These are phyloP conservation scores for Mionectes macconnelli DNA, from an alignment of 2,113 vertebrate species.

Conservation along the genomic window DNA sequence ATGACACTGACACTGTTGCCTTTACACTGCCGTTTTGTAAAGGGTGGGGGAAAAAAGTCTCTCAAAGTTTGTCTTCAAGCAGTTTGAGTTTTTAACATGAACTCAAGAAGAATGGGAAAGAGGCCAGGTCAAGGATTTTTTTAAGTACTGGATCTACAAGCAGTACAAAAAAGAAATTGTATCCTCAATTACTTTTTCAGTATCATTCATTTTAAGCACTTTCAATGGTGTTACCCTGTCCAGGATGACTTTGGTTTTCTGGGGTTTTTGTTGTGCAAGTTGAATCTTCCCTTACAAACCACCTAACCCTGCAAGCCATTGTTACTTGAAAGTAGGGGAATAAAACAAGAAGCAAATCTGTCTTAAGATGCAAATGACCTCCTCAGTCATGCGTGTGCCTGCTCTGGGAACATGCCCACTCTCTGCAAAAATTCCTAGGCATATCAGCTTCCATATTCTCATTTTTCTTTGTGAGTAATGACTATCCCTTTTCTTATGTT, in stretches of 20 bases:
- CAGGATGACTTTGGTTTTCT: not conserved
- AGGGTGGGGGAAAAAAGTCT: not conserved
- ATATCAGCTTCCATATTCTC: not conserved
- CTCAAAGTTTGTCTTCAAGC: not conserved
- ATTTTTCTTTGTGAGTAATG: conserved; percentile 45
- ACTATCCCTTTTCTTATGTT: not conserved
- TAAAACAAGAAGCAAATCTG: not conserved
- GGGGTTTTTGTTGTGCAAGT: not conserved
- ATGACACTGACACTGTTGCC: not conserved
- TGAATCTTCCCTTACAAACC: not conserved
- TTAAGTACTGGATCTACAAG: not conserved
- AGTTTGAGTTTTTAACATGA: not conserved
- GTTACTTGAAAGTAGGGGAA: not conserved
- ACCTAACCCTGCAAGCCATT: not conserved
- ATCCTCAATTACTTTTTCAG: not conserved
- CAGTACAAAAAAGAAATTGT: not conserved
- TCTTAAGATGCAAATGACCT: conserved; percentile 13
- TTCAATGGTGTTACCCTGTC: not conserved
- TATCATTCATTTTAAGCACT: not conserved
- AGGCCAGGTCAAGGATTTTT: not conserved
- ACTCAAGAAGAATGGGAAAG: not conserved
- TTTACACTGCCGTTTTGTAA: not conserved
- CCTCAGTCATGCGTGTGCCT: not conserved
- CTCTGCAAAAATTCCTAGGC: not conserved
- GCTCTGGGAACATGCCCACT: not conserved